These are phyloP conservation scores for silkworm (Bombyx mori) DNA, from an alignment of 1,140 invertebrate genomes.

Conservation along the genomic window DNA sequence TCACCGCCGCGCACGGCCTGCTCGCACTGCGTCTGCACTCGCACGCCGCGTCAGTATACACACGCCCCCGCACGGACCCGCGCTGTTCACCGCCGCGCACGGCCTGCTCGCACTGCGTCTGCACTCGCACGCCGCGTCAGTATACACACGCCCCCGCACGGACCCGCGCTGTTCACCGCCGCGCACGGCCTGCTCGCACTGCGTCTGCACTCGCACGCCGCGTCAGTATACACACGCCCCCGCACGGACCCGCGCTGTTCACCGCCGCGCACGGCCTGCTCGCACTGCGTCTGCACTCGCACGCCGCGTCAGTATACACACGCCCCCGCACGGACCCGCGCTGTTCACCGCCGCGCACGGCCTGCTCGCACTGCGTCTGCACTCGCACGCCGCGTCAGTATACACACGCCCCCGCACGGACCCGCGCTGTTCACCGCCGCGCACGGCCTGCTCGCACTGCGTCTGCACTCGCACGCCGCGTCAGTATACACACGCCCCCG, in stretches of 20 bases:
- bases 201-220: no score
- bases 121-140: constrained; percentile 5
- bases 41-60: no score
- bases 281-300: constrained; percentile 37
- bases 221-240: no score
- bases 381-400: no score
- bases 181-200: constrained; percentile 75
- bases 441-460: constrained; percentile 74
- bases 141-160: neutral
- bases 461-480: no score
- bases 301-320: no score
- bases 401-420: no score
- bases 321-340: constrained; percentile 32
- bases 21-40: constrained; percentile 66
- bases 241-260: constrained; percentile 67
- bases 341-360: constrained; percentile 76
- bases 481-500: no score
- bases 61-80: constrained; percentile 72
- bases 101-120: constrained; percentile 18
- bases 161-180: constrained; percentile 73
- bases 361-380: constrained; percentile 65
- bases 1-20: constrained; percentile 75
- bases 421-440: constrained; percentile 75
- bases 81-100: constrained; percentile 30
- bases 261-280: constrained; percentile 76